phyloP scores from a whole-genome alignment of 2,113 vertebrate genomes.

The Lepus timidus region DNA sequence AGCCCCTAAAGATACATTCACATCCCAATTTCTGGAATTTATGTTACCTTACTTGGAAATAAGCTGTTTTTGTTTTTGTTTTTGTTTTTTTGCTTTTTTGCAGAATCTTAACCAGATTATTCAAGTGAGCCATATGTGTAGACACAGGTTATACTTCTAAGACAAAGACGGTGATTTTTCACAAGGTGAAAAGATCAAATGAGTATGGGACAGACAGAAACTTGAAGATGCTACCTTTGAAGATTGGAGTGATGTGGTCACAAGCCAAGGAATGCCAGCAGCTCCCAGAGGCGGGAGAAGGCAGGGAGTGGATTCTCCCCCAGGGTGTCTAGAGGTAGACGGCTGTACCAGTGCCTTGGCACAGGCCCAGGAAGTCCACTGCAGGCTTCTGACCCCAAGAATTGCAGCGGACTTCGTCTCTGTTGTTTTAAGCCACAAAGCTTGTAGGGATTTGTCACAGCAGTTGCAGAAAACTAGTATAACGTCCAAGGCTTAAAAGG shows the following conservation, averaged over 20 bases:
- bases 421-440: background rate
- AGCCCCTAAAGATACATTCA: background rate
- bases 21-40: background rate
- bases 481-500: background rate
- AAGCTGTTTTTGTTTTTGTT: background rate
- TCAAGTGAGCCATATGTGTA: background rate
- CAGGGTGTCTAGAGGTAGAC: background rate
- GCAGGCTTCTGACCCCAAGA: background rate
- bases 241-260: background rate
- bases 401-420: background rate
- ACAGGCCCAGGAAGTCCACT: background rate
- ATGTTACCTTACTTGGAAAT: slow-evolving; percentile 2
- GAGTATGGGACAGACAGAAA: background rate
- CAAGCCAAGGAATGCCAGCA: background rate
- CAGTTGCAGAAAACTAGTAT: background rate
- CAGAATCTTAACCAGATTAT: background rate
- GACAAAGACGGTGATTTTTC: background rate
- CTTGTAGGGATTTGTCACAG: background rate
- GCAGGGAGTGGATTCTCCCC: background rate
- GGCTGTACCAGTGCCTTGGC: background rate
- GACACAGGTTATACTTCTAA: background rate
- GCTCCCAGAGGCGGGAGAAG: background rate
- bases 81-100: background rate
- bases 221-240: background rate
- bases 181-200: background rate